Evolutionary conservation across 2,888 invertebrate genomes (phyloP), one percentile per base, ranked within the genome.

Genomic region (Calliphora vomitoria): DNA sequence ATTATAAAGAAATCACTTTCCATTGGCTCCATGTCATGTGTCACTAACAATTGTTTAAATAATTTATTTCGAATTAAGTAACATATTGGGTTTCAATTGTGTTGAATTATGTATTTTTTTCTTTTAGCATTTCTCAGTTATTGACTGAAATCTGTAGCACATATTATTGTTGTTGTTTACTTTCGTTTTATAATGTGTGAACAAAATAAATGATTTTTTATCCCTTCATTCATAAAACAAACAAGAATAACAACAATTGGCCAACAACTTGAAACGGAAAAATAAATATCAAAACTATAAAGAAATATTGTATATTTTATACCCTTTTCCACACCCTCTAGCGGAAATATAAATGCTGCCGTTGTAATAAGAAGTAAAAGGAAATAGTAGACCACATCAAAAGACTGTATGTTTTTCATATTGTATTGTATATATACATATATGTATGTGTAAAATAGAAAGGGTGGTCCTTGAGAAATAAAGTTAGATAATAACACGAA

Each of bases 211-310:
- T 66, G 31, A 47, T 41, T 55, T 62, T 72, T 84, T 84, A 81
- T 72, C 72, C 72, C 81, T 81, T 78, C 53, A 71, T 72, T 62
- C 60, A 58, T 62, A 25, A 80, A 84, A 64, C 35, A 71, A 83
- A 76, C 53, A 69, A 50, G 18, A 64, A 71, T 60, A 83, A 76
- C 53, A 69, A 50, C 25, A 64, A 71, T 60, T 50, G 60, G 38
- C 15, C 20, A 60, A 31, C 41, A 64, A 50, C 44, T 25, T 25
- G 25, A 25, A 69, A 55, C 3, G 15, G 11, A 78, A 55, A 25
- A 25, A 82, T 38, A 75, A 68, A 55, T 60, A 64, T 41, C 10
- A 71, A 41, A 72, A 64, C 18, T 35, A 69, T 47, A 50, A 75
- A 44, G 31, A 20, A 72, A 66, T 31, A 75, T 60, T 50, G 25